Base-by-base conservation (phyloP, 2,797 vertebrate genomes). In the Typhlichthys eigenmanni region DNA sequence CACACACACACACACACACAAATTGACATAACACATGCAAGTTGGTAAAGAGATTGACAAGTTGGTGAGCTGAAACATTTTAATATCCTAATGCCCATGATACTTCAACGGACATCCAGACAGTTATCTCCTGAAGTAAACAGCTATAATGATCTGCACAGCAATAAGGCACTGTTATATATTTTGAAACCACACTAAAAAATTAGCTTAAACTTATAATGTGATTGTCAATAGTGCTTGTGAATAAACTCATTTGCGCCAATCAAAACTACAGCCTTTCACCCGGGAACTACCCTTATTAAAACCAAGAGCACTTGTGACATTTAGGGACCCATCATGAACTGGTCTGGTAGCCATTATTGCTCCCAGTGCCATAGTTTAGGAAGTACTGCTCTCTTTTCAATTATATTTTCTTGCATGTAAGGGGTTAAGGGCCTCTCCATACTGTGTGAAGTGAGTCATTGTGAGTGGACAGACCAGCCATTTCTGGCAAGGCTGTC, bases 51-150 rank as follows among this genome's bases (percentile, higher is more conserved):
- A 79, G 86, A 87, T 3, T 83, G 87, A 84, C 82, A 78, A 52
- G 72, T 62, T 64, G 67, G 48, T 83, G 83, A 80, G 78, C 74
- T 79, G 82, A 73, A 73, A 87, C 87, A 71, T 85, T 88, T 82
- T 90, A 90, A 90, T 89, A 67, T 14, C 64, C 32, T 54, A 11
- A 54, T 54, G 69, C 71, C 79, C 74, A 66, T 68, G 70, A 54
- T n/a, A 3, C 72, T 61, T 19, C 62, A 72, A 66, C 54, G 74
- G 17, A 50, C 58, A 2, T 2, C 13, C 58, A 59, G 11, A 48
- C 38, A 16, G 19, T 17, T 60, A n/a, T 49, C 13, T 29, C 5
- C 45, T 3, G 8, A 14, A 55, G 69, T 80, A 85, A 86, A 88
- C 81, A 82, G 53, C 13, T 62, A 52, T 67, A 76, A 77, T 74